Evolutionary conservation across 2,888 invertebrate species (phyloP), one percentile per base, ranked within the genome.

Genomic region (Mesochorus sp.): DNA sequence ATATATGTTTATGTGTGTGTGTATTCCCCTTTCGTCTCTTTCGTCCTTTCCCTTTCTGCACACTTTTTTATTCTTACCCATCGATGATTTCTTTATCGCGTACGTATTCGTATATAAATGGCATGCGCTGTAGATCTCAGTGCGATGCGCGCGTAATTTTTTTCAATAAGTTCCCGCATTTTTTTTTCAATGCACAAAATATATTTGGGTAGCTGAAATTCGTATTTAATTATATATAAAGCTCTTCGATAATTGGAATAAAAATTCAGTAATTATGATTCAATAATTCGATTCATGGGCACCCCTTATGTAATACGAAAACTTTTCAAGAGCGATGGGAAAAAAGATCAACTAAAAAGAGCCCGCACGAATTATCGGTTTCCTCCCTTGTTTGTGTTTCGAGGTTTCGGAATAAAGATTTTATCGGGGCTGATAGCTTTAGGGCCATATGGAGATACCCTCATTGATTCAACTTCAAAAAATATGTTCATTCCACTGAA

Each of bases 361-460:
- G 31, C 57, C 73, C 64, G 64, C 68, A 51, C 67, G 61, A 76
- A 21, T 68, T 70, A 78, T 78, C 78, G 49, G 64, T 59, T 57
- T 51, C 24, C 10, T 67, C 28, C 47, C 74, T 70, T 70, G 78
- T 78, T 78, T 78, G 73, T 51, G 24, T 64, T 62, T 49, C 21
- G 26, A 12, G 57, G 61, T 42, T 67, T 55, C 51, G 47, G 37
- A 12, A 44, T n/a, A 39, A 70, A 55, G 37, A 31, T 61, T 64
- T 61, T 4, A 57, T 37, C 76, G 37, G 39, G 47, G 47, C 47
- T 42, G 44, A n/a, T 64, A 31, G n/a, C 28, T 24, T 31, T 14
- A 37, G 37, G 37, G 12, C 12, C 8, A 37, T 6, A 2, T 10
- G 12, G 8, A 2, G 2, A 2, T 37, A n/a, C 37, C 3, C 8